Evolutionary conservation across 2,888 invertebrate genomes (phyloP).

Genomic region (Caenorhabditis sp.): DNA sequence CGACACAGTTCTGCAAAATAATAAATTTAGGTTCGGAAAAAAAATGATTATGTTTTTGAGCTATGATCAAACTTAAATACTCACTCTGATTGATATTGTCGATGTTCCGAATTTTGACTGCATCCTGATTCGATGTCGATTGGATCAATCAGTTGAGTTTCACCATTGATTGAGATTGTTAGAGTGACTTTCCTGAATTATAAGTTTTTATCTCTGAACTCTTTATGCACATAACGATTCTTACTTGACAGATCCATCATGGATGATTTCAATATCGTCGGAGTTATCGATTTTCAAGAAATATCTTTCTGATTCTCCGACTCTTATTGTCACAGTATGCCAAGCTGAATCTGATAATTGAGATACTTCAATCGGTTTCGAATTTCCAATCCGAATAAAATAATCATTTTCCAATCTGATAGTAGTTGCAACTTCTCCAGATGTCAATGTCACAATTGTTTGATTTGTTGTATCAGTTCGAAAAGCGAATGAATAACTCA

Average conservation of each 20-base stretch:
- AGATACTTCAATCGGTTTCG: constrained; percentile 24
- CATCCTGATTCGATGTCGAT: constrained; percentile 18
- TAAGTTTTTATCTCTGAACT: neutral
- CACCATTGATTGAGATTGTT: constrained; percentile 21
- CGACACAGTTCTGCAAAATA: constrained; percentile 21
- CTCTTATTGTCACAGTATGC: constrained; percentile 41
- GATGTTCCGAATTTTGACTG: neutral
- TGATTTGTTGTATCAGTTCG: constrained; percentile 45
- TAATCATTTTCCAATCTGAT: constrained; percentile 45
- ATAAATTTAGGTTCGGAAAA: no score
- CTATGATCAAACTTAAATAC: neutral
- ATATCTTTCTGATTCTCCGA: constrained; percentile 25
- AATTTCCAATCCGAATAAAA: constrained; percentile 37
- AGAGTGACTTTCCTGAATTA: constrained; percentile 25
- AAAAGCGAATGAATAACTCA: constrained; percentile 47
- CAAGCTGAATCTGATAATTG: constrained; percentile 48
- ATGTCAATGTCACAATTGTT: constrained; percentile 36
- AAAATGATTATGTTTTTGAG: neutral
- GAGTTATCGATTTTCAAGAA: constrained; percentile 30
- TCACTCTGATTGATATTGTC: constrained; percentile 16
- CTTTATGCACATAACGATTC: neutral
- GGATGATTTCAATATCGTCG: constrained; percentile 22
- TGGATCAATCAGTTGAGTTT: constrained; percentile 38
- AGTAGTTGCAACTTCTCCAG: constrained; percentile 15
- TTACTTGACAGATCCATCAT: constrained; percentile 20